phyloP scores from a whole-genome alignment of 2,888 invertebrate species.

The Rhogogaster chlorosoma region DNA sequence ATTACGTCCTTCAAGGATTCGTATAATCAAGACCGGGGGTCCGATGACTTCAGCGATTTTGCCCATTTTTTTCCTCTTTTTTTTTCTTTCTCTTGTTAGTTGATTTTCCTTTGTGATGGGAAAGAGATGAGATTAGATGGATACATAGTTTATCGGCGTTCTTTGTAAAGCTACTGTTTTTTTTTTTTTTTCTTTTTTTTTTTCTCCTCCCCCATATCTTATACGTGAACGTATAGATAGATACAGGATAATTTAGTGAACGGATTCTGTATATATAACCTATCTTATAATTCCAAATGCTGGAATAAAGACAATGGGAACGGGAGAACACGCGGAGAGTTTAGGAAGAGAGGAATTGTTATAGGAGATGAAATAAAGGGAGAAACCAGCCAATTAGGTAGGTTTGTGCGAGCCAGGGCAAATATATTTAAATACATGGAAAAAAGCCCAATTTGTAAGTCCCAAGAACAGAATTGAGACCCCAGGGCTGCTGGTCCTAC shows the following conservation, averaged over 20 bases:
- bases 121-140: not conserved
- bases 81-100: not conserved
- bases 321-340: not conserved
- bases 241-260: conserved; percentile 3
- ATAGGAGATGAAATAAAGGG: not conserved
- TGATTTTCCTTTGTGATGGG: not conserved
- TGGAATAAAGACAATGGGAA: conserved; percentile 49
- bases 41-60: not conserved
- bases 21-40: not conserved
- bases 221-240: not conserved
- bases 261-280: not conserved
- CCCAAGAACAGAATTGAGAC: conserved; percentile 40
- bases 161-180: not conserved
- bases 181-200: not conserved
- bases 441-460: conserved; percentile 51
- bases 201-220: no score
- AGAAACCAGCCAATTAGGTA: conserved; percentile 45
- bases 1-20: not conserved
- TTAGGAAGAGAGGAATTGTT: not conserved
- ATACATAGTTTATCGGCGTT: conserved; percentile 6
- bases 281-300: not conserved
- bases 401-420: conserved; percentile 48
- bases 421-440: conserved; percentile 49
- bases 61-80: not conserved
- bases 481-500: conserved; percentile 38